Evolutionary conservation across 1,140 invertebrate genomes (phyloP).

Genomic region (Megalonaias nervosa): DNA sequence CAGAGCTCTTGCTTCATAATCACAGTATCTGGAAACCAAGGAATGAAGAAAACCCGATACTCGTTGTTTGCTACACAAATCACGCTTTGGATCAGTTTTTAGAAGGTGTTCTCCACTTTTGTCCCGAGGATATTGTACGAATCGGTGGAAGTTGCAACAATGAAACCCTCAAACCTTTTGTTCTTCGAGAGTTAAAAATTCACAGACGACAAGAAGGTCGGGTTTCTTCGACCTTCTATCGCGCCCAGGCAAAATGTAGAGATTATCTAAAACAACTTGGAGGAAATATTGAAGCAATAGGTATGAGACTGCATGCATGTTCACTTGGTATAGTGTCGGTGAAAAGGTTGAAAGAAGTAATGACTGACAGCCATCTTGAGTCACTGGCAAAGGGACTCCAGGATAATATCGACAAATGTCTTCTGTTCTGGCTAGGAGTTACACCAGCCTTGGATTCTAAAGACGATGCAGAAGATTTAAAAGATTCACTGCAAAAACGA

Average conservation of each 20-base stretch:
- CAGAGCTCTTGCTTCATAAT: constrained; percentile 66
- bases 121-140: constrained; percentile 75
- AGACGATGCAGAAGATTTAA: neutral
- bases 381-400: neutral
- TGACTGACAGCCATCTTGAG: constrained; percentile 23
- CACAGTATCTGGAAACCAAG: constrained; percentile 47
- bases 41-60: constrained; percentile 73
- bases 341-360: constrained; percentile 1
- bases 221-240: constrained; percentile 8
- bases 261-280: constrained; percentile 22
- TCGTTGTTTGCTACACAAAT: constrained; percentile 89
- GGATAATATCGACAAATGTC: neutral
- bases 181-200: constrained; percentile 18
- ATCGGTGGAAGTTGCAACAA: constrained; percentile 82
- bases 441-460: neutral
- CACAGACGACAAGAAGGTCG: neutral
- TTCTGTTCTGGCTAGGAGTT: neutral
- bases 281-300: constrained; percentile 24
- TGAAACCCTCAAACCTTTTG: constrained; percentile 42
- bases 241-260: constrained; percentile 9
- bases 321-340: constrained; percentile 10
- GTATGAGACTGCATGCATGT: constrained; percentile 16
- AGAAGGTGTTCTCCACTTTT: constrained; percentile 74
- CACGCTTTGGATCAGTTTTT: constrained; percentile 92
- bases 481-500: neutral